Evolutionary conservation across 2,888 invertebrate genomes (phyloP).

Genomic region (Coenonympha arcania): DNA sequence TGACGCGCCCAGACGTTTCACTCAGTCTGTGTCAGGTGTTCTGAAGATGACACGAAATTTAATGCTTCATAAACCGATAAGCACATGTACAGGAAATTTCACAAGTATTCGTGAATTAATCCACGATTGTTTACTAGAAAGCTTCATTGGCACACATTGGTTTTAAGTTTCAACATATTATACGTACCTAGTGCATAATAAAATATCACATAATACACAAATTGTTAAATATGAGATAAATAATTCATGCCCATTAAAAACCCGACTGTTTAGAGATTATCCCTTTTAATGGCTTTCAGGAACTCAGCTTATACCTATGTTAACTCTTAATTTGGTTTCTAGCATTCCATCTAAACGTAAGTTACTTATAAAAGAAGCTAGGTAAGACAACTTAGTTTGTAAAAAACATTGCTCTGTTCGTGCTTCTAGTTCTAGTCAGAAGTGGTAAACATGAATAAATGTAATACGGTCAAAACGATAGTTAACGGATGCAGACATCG

Average conservation of each 20-base stretch:
- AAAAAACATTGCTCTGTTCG: slow-evolving; percentile 1
- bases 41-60: slow-evolving; percentile 12
- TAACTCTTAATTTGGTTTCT: too few species aligned
- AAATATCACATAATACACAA: background rate
- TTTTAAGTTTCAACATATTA: too few species aligned
- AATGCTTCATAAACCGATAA: slow-evolving; percentile 9
- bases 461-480: slow-evolving; percentile 21
- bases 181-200: background rate
- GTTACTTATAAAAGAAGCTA: too few species aligned
- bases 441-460: slow-evolving; percentile 17
- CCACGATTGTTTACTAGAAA: background rate
- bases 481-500: slow-evolving; percentile 11
- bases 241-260: too few species aligned
- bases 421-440: slow-evolving; percentile 1
- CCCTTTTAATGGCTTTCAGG: too few species aligned
- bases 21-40: slow-evolving; percentile 44
- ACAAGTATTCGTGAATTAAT: background rate
- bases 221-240: background rate
- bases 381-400: too few species aligned
- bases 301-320: too few species aligned
- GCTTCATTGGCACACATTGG: background rate
- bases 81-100: background rate
- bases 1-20: slow-evolving; percentile 64
- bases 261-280: too few species aligned
- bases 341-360: too few species aligned